Evolutionary conservation across 2,797 vertebrate genomes (phyloP).

Genomic region (Anolis apletophallus): DNA sequence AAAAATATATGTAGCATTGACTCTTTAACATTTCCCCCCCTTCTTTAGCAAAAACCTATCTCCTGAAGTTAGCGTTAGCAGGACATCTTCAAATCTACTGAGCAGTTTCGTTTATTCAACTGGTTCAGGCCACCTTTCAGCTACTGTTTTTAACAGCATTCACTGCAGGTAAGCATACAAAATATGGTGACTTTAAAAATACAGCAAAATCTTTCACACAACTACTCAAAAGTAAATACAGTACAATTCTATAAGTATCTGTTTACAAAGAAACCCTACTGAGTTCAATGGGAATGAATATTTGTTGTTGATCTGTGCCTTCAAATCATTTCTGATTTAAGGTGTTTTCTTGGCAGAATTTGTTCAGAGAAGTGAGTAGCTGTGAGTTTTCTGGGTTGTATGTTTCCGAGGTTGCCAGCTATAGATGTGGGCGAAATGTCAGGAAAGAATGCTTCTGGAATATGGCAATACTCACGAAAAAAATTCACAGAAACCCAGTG

Average conservation of each 20-base stretch:
- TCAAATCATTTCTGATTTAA: too few relatives aligned
- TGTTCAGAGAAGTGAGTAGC: too few relatives aligned
- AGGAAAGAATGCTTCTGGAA: too few relatives aligned
- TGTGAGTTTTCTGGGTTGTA: too few relatives aligned
- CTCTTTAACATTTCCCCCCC: not conserved
- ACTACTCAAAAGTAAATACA: not conserved
- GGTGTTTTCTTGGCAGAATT: too few relatives aligned
- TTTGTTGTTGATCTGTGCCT: too few relatives aligned
- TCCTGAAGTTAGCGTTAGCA: not conserved
- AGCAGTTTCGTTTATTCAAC: not conserved
- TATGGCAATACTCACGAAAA: too few relatives aligned
- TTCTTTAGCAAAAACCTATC: not conserved
- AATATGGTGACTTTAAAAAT: not conserved
- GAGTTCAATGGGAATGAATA: too few relatives aligned
- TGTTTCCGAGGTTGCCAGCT: too few relatives aligned
- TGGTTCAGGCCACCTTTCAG: not conserved
- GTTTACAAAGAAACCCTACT: too few relatives aligned
- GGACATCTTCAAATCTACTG: not conserved
- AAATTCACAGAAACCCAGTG: too few relatives aligned
- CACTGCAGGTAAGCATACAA: not conserved
- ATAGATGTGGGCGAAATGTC: too few relatives aligned
- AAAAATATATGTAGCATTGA: not conserved
- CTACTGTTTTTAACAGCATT: not conserved
- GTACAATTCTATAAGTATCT: not conserved
- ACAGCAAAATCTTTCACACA: not conserved